These are phyloP conservation scores for Aphis gossypii DNA, from an alignment of 1,140 invertebrate genomes.

Conservation along the genomic window DNA sequence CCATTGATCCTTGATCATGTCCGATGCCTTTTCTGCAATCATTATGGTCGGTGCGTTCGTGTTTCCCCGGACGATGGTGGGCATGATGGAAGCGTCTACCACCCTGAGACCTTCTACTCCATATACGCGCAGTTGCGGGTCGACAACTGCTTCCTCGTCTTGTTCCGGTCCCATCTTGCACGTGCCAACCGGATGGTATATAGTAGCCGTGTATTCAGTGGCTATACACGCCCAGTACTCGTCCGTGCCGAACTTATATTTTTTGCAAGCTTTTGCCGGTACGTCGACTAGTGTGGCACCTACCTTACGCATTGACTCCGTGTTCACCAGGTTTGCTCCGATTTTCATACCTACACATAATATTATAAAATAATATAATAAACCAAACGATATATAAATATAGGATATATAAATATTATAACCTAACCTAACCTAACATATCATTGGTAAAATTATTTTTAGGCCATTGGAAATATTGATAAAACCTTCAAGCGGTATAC, in stretches of 20 bases:
- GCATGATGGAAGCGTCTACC: conserved; percentile 66
- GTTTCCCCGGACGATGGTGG: conserved; percentile 67
- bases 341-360: conserved; percentile 57
- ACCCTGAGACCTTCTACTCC: conserved; percentile 64
- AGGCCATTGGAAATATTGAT: neutral
- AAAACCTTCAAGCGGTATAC: no score
- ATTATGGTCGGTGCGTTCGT: conserved; percentile 69
- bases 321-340: conserved; percentile 54
- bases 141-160: conserved; percentile 66
- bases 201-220: conserved; percentile 82
- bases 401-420: no score
- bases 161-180: conserved; percentile 66
- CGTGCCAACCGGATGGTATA: conserved; percentile 80
- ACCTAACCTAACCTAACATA: no score
- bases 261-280: conserved; percentile 78
- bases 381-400: no score
- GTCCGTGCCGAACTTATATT: conserved; percentile 78
- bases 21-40: conserved; percentile 69
- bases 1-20: conserved; percentile 66
- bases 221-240: conserved; percentile 84
- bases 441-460: neutral
- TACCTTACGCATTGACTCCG: conserved; percentile 65
- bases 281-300: conserved; percentile 76
- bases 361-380: neutral
- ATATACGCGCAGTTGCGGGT: conserved; percentile 65